Conservation (phyloP, 1,140 invertebrate genomes). For the Sycophaga agraensis region DNA sequence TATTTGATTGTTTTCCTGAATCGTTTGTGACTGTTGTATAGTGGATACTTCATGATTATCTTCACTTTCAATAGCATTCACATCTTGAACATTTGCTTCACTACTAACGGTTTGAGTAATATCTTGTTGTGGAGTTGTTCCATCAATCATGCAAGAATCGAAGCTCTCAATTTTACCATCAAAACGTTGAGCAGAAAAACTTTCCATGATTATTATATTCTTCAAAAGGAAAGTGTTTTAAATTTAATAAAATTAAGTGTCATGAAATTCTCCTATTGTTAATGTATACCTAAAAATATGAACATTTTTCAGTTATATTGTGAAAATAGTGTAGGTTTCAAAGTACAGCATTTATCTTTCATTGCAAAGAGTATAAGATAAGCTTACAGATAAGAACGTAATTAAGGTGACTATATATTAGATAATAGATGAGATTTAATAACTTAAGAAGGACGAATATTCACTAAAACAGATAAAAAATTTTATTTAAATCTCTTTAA, state of each 20-base stretch:
- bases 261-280: not conserved
- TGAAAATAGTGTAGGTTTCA: not conserved
- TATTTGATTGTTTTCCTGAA: slow-evolving; percentile 37
- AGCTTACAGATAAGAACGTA: slow-evolving; percentile 18
- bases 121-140: slow-evolving; percentile 39
- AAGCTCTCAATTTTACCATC: slow-evolving; percentile 52
- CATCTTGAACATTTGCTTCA: slow-evolving; percentile 32
- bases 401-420: slow-evolving; percentile 51
- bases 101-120: slow-evolving; percentile 38
- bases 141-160: slow-evolving; percentile 50
- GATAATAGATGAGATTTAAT: slow-evolving; percentile 56
- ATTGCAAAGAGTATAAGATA: slow-evolving; percentile 15
- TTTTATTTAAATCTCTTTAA: not conserved
- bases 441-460: slow-evolving; percentile 37
- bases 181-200: slow-evolving; percentile 44
- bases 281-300: slow-evolving; percentile 5
- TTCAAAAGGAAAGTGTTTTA: not conserved
- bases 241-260: not conserved
- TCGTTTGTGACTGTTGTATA: slow-evolving; percentile 35
- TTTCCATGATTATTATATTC: slow-evolving; percentile 43
- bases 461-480: slow-evolving; percentile 1
- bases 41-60: slow-evolving; percentile 39
- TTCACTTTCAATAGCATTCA: slow-evolving; percentile 36
- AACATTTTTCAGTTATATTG: slow-evolving; percentile 15
- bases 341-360: slow-evolving; percentile 25